These are phyloP conservation scores for Zaprionus ornatus DNA, from an alignment of 1,140 invertebrate species.

Conservation along the genomic window DNA sequence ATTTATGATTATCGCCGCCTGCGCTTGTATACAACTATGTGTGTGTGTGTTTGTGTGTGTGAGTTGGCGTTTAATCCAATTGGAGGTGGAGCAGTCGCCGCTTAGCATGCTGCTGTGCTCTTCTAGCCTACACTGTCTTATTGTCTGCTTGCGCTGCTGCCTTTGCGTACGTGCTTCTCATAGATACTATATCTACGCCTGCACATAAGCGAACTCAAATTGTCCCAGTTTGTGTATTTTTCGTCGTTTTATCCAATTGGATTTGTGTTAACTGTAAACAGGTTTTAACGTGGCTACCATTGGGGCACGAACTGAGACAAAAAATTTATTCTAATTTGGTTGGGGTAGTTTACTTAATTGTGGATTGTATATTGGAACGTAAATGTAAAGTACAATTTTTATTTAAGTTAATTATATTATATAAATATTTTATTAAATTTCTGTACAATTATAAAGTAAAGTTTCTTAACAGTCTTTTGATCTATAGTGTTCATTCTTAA, in stretches of 20 bases:
- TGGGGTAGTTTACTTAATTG: neutral
- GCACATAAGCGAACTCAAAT: conserved; percentile 38
- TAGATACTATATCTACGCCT: conserved; percentile 53
- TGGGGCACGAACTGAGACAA: conserved; percentile 45
- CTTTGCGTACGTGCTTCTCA: conserved; percentile 27
- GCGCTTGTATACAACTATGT: neutral
- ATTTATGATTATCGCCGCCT: conserved; percentile 68
- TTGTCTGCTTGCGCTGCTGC: conserved; percentile 6
- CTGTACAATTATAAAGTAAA: no score
- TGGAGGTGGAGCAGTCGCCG: conserved; percentile 64
- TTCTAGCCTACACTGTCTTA: conserved; percentile 45
- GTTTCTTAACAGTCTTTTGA: no score
- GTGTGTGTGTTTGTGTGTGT: neutral
- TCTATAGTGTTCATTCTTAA: no score
- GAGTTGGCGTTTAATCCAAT: conserved; percentile 68
- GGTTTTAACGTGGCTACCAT: conserved; percentile 52
- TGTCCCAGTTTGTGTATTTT: conserved; percentile 50
- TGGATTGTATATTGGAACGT: neutral
- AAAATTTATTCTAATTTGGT: neutral
- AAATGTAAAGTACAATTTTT: neutral
- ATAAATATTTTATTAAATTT: neutral
- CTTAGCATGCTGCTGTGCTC: conserved; percentile 54
- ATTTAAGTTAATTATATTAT: neutral
- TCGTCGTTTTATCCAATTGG: conserved; percentile 65
- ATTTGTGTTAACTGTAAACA: conserved; percentile 68